Percentiles rank a stretch among this genome's conserved stretches.
phyloP scores from a whole-genome alignment of 2,797 vertebrate genomes.

The Oceanodroma leucorhoa region DNA sequence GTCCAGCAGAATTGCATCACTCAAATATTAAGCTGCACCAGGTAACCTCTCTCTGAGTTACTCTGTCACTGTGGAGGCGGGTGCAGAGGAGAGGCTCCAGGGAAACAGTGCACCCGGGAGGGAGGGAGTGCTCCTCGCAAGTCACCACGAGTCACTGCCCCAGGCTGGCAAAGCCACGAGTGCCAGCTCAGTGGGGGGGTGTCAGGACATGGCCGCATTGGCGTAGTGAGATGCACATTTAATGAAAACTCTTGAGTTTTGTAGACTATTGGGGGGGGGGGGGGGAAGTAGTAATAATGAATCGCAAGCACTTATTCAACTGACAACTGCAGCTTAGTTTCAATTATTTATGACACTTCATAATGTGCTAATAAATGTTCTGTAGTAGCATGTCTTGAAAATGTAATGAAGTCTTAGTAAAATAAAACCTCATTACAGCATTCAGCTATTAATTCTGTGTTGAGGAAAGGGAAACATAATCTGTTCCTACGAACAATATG shows the following conservation, averaged over 20 bases:
- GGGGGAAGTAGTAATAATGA: background rate
- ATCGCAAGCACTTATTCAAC: background rate
- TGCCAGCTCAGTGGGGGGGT: background rate
- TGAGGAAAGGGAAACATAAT: background rate
- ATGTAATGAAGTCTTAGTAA: constrained; percentile 30
- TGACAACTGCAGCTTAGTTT: constrained; percentile 7
- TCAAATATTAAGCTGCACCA: background rate
- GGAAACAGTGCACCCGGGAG: fast-evolving
- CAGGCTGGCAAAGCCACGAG: background rate
- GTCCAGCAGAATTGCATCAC: background rate
- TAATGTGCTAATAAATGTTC: constrained; percentile 50
- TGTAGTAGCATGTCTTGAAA: constrained; percentile 27
- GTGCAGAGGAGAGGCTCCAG: background rate
- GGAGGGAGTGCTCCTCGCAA: background rate
- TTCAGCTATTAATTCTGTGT: background rate
- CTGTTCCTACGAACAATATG: background rate
- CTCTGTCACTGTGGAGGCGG: fast-evolving
- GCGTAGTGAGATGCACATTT: background rate
- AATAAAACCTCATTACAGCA: constrained; percentile 22
- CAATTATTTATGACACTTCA: constrained; percentile 52
- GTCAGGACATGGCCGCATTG: background rate
- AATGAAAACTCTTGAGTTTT: background rate
- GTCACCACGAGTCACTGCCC: background rate
- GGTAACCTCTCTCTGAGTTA: background rate
- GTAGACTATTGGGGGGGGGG: background rate